These are phyloP conservation scores for Trachelus troglodyta DNA, from an alignment of 2,888 invertebrate species.

Conservation along the genomic window DNA sequence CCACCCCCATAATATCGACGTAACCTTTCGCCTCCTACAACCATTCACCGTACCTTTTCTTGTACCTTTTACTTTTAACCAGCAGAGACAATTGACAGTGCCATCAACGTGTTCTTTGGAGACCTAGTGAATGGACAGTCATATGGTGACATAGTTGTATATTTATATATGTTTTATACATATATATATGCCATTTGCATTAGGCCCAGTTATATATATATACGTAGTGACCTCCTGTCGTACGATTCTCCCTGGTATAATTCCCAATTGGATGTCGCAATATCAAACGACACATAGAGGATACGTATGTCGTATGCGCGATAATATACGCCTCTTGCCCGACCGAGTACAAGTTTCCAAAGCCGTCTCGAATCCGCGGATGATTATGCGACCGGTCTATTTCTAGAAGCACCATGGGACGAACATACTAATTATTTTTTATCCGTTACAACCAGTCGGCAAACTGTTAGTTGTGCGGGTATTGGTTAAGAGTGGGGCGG, in stretches of 20 bases:
- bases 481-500: constrained; percentile 21
- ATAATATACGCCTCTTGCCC: not conserved
- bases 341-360: constrained; percentile 56
- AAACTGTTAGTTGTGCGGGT: constrained; percentile 7
- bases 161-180: not conserved
- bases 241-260: not conserved
- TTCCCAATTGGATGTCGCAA: constrained; percentile 23
- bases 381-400: constrained; percentile 61
- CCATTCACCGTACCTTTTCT: not conserved
- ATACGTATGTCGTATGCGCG: not conserved
- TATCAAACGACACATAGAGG: not conserved
- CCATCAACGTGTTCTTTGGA: not conserved
- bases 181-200: constrained; percentile 5
- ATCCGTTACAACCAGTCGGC: constrained; percentile 28
- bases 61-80: not conserved
- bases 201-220: constrained; percentile 3
- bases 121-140: not conserved
- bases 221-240: constrained; percentile 18
- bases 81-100: not conserved
- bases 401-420: constrained; percentile 55
- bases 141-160: not conserved
- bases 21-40: not conserved
- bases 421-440: constrained; percentile 62
- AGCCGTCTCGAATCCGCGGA: constrained; percentile 53
- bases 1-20: not conserved